Conservation (phyloP, 1,140 invertebrate genomes). For the Drosophila lowei region DNA sequence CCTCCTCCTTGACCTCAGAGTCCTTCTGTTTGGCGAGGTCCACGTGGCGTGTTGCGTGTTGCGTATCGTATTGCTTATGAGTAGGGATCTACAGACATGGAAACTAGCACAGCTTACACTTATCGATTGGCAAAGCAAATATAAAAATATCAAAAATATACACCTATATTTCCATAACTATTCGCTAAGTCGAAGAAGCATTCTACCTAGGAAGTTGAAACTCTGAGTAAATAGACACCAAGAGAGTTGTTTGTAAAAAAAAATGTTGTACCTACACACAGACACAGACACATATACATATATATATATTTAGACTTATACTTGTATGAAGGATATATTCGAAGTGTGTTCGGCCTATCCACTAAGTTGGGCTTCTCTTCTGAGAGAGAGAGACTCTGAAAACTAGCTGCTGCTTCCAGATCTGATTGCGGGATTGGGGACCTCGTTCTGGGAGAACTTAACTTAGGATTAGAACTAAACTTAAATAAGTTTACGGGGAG, state of each 20-base stretch:
- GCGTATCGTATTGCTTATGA: constrained; percentile 45
- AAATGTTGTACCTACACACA: constrained; percentile 31
- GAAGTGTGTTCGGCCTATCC: constrained; percentile 58
- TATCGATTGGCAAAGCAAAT: constrained; percentile 69
- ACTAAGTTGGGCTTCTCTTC: constrained; percentile 51
- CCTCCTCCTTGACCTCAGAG: background rate
- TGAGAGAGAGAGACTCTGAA: constrained; percentile 25
- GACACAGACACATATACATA: background rate
- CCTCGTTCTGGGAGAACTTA: constrained; percentile 20
- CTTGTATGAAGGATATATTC: constrained; percentile 13
- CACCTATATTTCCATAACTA: constrained; percentile 49
- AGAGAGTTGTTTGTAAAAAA: constrained; percentile 72
- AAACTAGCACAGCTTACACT: constrained; percentile 59
- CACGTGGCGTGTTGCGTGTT: constrained; percentile 10
- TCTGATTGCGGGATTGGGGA: constrained; percentile 10
- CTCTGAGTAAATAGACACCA: constrained; percentile 77
- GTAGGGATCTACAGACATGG: constrained; percentile 23
- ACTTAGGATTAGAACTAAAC: constrained; percentile 28
- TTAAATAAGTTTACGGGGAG: constrained; percentile 56
- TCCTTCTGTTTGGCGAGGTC: constrained; percentile 4
- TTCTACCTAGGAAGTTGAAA: constrained; percentile 67
- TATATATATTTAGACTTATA: too few relatives aligned
- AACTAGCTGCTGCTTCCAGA: constrained; percentile 67
- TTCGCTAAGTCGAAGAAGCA: constrained; percentile 68
- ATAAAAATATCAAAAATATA: constrained; percentile 69